Evolutionary conservation across 2,797 vertebrate species (phyloP), one percentile per base, ranked within the genome.

Genomic region (Myioborus melanocephalus): DNA sequence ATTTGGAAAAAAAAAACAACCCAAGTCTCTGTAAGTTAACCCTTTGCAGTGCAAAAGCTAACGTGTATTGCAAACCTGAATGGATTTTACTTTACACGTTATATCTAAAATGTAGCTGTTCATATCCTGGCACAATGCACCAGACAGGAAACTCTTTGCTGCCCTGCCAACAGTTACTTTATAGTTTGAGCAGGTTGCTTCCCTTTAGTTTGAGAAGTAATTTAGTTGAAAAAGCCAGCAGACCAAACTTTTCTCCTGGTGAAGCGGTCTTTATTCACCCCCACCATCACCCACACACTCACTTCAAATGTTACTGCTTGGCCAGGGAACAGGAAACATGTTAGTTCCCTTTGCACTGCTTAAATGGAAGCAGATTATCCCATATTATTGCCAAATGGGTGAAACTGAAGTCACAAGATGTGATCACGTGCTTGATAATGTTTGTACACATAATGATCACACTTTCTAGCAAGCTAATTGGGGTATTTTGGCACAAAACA

Each of bases 191-290:
- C 55, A 50, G 64, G 63, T 35, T 82, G 59, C 22, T 72, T 94
- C 70, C 83, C 61, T 82, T 84, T 68, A 91, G 23, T 44, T 5
- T 60, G 41, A 96, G 41, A 24, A 41, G 22, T 86, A 92, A 83
- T 92, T 95, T 68, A 88, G 80, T 75, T 87, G 89, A 91, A 96
- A 87, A 75, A 86, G 7, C 27, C 70, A 89, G 60, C 10, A 49
- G 49, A 86, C 65, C 49, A 83, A 93, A 84, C 30, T 69, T 65
- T 30, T 26, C 49, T 68, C 77, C 76, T 63, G n/a, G 50, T 83
- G 84, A 96, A 95, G 53, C 1, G 4, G 21, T 63, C 43, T 84
- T 82, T 19, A 37, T 8, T 53, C 37, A 55, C 24, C 1, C 6
- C 6, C 17, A 22, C 16, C 23, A 41, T 9, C n/a, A 60, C 23